Percentiles rank a stretch among this genome's conserved stretches.
phyloP scores from a whole-genome alignment of 2,797 vertebrate genomes.

The Valencia hispanica region DNA sequence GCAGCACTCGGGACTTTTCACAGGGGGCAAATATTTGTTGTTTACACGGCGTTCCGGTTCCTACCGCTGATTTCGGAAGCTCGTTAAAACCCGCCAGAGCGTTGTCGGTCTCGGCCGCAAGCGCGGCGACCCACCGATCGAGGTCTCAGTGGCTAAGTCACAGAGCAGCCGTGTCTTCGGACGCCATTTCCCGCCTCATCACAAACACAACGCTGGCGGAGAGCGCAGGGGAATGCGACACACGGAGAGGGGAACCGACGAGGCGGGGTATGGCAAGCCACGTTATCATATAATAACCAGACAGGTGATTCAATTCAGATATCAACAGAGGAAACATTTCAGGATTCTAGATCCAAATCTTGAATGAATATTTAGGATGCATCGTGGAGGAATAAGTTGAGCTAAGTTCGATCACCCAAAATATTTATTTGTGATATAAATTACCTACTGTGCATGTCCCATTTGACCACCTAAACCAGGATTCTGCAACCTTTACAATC shows the following conservation, averaged over 20 bases:
- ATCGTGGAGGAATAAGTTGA: no score
- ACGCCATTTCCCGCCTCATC: slow-evolving; percentile 99
- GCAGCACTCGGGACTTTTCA: slow-evolving; percentile 29
- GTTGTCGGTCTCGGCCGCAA: slow-evolving; percentile 61
- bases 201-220: slow-evolving; percentile 81
- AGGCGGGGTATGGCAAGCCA: slow-evolving; percentile 42
- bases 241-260: slow-evolving; percentile 59
- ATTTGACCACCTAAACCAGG: no score
- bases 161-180: slow-evolving; percentile 83
- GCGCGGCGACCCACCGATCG: slow-evolving; percentile 53
- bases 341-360: no score
- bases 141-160: slow-evolving; percentile 69
- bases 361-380: no score
- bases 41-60: slow-evolving; percentile 64
- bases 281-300: neutral
- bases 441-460: no score
- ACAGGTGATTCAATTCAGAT: no score
- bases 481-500: no score
- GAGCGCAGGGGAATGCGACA: slow-evolving; percentile 78
- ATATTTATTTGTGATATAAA: no score
- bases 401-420: no score
- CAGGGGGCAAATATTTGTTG: slow-evolving; percentile 49
- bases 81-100: slow-evolving; percentile 50
- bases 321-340: no score
- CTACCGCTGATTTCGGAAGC: slow-evolving; percentile 56